Evolutionary conservation across 2,113 vertebrate species (phyloP), one percentile per base, ranked within the genome.

Genomic region (Eublepharis macularius): DNA sequence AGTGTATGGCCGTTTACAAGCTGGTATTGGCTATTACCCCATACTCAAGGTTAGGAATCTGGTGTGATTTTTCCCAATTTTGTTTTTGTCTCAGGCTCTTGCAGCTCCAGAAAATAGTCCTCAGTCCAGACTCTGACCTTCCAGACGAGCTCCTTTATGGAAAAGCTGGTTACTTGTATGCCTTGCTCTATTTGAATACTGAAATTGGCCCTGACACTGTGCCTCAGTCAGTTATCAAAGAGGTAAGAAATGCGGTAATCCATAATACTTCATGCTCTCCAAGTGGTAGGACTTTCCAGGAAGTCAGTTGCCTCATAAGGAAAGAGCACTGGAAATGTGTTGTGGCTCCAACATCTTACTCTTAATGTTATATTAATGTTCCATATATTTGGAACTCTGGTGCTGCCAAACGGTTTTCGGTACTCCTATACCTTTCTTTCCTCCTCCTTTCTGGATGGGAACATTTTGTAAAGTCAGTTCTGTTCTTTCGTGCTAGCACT

Each of bases 71-170:
- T 75, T 72, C 39, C 43, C 34, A 36, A 70, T 91, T 90, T 19
- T 88, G 75, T 84, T 74, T 63, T 63, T 94, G 26, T 43, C 16
- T 73, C 93, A 99, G 99, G 93, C 95, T 99, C 82, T 92, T 99
- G 68, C 98, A 98, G 92, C 97, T 99, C 72, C 98, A 99, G 91
- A 96, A 95, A 47, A 94, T 96, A 0, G 95, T 98, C 4, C 12
- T 98, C 82, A 95, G 96, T 90, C 87, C 89, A 4, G 98, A 99
- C 34, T 95, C 96, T 0, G 98, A 99, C 26, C 93, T 98, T 80
- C 97, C 99, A 0, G 98, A 99, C 69, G 99, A 99, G 91, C 95
- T 99, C 72, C 96, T 99, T 2, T 99, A 97, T 10, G 99, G 99
- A 34, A 97, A 98, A 29, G 97, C 98, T 0, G 99, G 99, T 9